Percentiles rank a stretch among this genome's conserved stretches.
These are phyloP conservation scores for Scelioninae gen. 1 DNA, from an alignment of 2,888 invertebrate genomes.

Conservation along the genomic window DNA sequence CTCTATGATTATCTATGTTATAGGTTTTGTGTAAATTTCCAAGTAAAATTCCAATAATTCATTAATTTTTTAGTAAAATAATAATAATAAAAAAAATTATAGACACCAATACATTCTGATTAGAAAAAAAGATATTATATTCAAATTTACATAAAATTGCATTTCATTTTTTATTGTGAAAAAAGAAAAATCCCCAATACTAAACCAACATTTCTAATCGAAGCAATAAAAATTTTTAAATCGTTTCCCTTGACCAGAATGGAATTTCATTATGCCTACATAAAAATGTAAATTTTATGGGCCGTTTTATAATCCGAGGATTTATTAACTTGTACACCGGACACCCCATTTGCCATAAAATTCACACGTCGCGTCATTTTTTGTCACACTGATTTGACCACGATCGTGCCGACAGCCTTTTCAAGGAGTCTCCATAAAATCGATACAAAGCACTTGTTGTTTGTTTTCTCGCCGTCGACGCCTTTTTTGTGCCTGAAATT, in stretches of 20 bases:
- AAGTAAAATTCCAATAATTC: too few species aligned
- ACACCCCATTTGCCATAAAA: conserved; percentile 33
- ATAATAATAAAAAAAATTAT: too few species aligned
- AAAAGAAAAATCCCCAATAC: too few species aligned
- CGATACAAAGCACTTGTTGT: conserved; percentile 54
- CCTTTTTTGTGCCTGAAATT: conserved; percentile 33
- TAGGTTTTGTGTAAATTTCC: too few species aligned
- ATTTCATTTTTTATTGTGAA: too few species aligned
- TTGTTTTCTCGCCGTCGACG: conserved; percentile 40
- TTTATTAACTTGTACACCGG: conserved; percentile 41
- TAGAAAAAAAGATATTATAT: too few species aligned
- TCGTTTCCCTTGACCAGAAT: neutral
- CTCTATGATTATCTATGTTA: too few species aligned
- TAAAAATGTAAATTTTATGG: conserved; percentile 43
- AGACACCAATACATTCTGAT: too few species aligned
- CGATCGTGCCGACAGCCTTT: conserved; percentile 10
- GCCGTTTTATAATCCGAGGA: conserved; percentile 34
- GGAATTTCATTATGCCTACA: conserved; percentile 2
- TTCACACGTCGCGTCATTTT: conserved; percentile 42
- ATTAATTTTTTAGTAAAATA: too few species aligned
- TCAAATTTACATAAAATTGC: too few species aligned
- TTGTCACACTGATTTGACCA: conserved; percentile 27
- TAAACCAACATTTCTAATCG: conserved; percentile 5
- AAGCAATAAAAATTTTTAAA: neutral
- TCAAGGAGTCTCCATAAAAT: conserved; percentile 38